A percentile compares a stretch with the other conserved stretches of the same genome.
Evolutionary conservation across 92 coral and sea anemone genomes (phyloP).

Genomic region (Phenganax stokvisi): DNA sequence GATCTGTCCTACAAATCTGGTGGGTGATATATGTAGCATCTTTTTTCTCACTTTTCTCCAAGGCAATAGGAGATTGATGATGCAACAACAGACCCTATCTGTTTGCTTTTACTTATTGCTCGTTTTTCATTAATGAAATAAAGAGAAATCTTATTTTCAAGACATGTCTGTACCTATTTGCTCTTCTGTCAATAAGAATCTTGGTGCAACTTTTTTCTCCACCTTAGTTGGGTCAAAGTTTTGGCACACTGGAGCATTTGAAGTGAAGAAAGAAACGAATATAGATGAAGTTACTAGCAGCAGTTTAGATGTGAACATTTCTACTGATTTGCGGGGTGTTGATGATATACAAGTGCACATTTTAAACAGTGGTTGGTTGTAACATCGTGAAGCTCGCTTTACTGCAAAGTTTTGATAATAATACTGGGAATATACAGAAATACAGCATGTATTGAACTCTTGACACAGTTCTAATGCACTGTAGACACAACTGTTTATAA

Average conservation of each 20-base stretch:
- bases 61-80: neutral
- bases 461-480: no score
- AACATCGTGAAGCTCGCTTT: no score
- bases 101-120: no score
- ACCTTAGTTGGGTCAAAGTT: constrained; percentile 89
- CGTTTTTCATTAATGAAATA: no score
- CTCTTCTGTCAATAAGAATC: neutral
- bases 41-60: no score
- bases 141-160: no score
- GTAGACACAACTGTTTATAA: neutral
- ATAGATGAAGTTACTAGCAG: constrained; percentile 42
- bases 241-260: constrained; percentile 97
- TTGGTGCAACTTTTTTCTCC: neutral
- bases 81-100: no score
- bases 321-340: constrained; percentile 75
- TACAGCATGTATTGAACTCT: no score
- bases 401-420: neutral
- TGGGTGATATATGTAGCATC: neutral
- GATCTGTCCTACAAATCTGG: constrained; percentile 94
- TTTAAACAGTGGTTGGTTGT: constrained; percentile 51
- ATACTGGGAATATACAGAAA: neutral
- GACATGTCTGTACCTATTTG: no score
- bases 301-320: constrained; percentile 71
- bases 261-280: constrained; percentile 69
- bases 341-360: constrained; percentile 61